Conservation (phyloP, 2,797 vertebrate genomes). For the Balearica regulorum region DNA sequence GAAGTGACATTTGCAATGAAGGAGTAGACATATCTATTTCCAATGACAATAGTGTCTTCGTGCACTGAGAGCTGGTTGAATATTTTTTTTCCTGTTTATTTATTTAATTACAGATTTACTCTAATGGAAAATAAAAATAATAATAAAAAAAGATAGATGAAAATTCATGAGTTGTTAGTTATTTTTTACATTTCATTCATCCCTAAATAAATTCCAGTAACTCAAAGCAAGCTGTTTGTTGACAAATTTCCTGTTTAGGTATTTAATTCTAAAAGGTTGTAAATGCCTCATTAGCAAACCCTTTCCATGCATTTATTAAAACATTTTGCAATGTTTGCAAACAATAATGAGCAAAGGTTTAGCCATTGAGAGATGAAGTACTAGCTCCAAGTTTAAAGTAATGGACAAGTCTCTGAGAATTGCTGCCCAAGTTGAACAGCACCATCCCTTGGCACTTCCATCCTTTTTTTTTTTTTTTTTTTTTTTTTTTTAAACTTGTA, state of each 20-base stretch:
- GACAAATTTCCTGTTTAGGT: background rate
- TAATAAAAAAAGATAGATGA: background rate
- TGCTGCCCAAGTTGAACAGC: background rate
- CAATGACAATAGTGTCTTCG: background rate
- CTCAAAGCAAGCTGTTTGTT: background rate
- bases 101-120: background rate
- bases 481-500: background rate
- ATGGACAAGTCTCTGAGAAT: background rate
- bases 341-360: background rate
- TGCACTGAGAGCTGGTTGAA: background rate
- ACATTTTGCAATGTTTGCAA: background rate
- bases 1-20: background rate
- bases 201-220: background rate
- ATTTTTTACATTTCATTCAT: background rate
- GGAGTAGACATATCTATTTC: background rate
- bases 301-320: background rate
- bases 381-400: background rate
- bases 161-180: background rate
- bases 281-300: background rate
- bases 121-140: background rate
- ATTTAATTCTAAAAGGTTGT: background rate
- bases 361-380: background rate
- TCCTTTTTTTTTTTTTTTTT: background rate
- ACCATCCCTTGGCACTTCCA: background rate
- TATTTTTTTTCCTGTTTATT: background rate